Conservation (phyloP, 2,888 invertebrate genomes). For the Chelonus formosanus region DNA sequence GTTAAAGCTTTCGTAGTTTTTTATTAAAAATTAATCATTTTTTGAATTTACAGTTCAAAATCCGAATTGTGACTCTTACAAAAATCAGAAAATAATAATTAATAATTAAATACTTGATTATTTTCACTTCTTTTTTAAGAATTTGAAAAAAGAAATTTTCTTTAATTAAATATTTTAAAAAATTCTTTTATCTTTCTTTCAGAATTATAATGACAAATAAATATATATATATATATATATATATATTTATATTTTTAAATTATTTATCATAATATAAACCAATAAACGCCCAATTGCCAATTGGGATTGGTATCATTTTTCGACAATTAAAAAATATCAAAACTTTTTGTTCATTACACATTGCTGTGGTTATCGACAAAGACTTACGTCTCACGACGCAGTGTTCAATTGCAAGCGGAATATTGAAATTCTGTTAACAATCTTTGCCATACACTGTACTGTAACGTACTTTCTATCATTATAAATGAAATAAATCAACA, state of each 20-base stretch:
- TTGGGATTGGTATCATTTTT: background rate
- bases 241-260: background rate
- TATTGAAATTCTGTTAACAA: constrained; percentile 43
- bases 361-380: constrained; percentile 33
- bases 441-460: constrained; percentile 52
- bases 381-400: constrained; percentile 44
- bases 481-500: constrained; percentile 50
- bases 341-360: constrained; percentile 2
- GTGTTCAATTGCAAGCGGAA: constrained; percentile 41
- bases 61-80: too few species aligned
- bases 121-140: constrained; percentile 18
- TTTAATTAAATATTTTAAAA: background rate
- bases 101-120: constrained; percentile 42
- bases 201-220: background rate
- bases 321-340: constrained; percentile 1
- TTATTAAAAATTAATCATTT: constrained; percentile 29
- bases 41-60: too few species aligned
- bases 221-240: too few species aligned
- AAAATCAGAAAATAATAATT: constrained; percentile 34
- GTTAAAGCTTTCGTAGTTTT: background rate
- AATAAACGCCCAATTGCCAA: too few species aligned
- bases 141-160: constrained; percentile 11
- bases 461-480: constrained; percentile 57
- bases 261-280: too few species aligned
- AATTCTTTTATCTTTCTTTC: background rate